Base-by-base conservation (phyloP, 2,113 vertebrate genomes). In the Smithornis capensis region DNA sequence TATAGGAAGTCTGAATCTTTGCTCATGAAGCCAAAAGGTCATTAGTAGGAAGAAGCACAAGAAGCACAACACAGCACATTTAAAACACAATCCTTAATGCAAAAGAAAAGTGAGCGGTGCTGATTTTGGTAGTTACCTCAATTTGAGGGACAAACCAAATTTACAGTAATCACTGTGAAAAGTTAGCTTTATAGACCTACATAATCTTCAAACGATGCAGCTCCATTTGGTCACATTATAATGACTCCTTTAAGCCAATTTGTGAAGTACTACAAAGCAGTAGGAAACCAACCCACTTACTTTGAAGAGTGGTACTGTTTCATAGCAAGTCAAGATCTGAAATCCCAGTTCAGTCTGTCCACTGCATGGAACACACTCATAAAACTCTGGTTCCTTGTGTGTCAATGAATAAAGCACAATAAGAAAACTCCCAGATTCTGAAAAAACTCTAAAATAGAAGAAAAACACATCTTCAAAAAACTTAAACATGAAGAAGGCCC, bases 371-470 rank as follows among this genome's bases (percentile, higher is more conserved):
- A 97, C 83, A 28, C 99, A 99, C 95, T 99, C 98, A 95, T 99
- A 99, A 97, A 99, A 99, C 92, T 99, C 99, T 15, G 99, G 98
- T 55, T 98, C 97, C 90, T 98, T 98, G 97, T 99, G 98, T 19
- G 98, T 98, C 91, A 98, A 73, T 2, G 98, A 98, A 94, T 99
- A 99, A 62, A 99, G 96, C 60, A 99, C 98, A 53, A 99, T 92
- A 86, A 99, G 98, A 95, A 99, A 99, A 29, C 97, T 93, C 19
- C 98, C 96, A 27, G 96, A 98, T 93, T 99, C 99, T 1, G 99
- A 99, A 92, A 99, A 96, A 74, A 99, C 98, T 71, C 99, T 99
- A 29, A 87, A 93, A 62, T 52, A 92, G 33, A 76, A 71, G 44
- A 76, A 67, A 50, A 33, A 0, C 18, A 15, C 29, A 47, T 17